Percentiles rank a stretch among this genome's conserved stretches.
These are phyloP conservation scores for Metopia argyrocephala DNA, from an alignment of 2,888 invertebrate species.

Conservation along the genomic window DNA sequence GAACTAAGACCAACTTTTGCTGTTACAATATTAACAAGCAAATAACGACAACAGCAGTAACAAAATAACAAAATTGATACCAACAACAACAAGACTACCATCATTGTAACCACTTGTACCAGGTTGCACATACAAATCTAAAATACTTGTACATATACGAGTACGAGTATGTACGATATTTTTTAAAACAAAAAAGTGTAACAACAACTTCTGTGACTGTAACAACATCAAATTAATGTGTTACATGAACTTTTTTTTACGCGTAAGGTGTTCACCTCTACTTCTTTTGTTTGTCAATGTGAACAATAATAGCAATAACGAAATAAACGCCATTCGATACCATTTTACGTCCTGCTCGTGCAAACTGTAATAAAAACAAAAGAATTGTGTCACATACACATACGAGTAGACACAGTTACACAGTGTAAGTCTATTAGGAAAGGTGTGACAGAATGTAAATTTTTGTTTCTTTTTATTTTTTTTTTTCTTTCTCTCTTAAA, in stretches of 20 bases:
- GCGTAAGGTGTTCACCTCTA: constrained; percentile 60
- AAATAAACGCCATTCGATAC: background rate
- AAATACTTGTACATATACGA: too few species aligned
- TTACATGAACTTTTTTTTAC: constrained; percentile 56
- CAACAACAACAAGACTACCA: constrained; percentile 25
- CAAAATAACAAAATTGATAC: constrained; percentile 48
- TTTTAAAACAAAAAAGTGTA: background rate
- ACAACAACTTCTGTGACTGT: background rate
- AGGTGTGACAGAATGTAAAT: constrained; percentile 64
- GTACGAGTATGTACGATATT: too few species aligned
- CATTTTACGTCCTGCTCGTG: constrained; percentile 23
- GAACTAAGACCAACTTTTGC: constrained; percentile 23
- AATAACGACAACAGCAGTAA: background rate
- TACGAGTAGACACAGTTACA: background rate
- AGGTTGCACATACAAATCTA: constrained; percentile 34
- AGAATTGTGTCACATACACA: constrained; percentile 42
- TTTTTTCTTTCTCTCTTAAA: constrained; percentile 17
- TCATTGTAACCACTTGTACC: constrained; percentile 28
- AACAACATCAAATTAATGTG: constrained; percentile 43
- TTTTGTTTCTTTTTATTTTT: constrained; percentile 50
- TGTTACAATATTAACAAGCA: constrained; percentile 41
- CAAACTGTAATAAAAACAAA: constrained; percentile 39
- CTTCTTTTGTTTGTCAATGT: too few species aligned
- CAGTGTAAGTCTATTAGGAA: background rate
- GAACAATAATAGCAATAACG: too few species aligned